These are phyloP conservation scores for Masticophis lateralis DNA, from an alignment of 2,797 vertebrate species.

Conservation along the genomic window DNA sequence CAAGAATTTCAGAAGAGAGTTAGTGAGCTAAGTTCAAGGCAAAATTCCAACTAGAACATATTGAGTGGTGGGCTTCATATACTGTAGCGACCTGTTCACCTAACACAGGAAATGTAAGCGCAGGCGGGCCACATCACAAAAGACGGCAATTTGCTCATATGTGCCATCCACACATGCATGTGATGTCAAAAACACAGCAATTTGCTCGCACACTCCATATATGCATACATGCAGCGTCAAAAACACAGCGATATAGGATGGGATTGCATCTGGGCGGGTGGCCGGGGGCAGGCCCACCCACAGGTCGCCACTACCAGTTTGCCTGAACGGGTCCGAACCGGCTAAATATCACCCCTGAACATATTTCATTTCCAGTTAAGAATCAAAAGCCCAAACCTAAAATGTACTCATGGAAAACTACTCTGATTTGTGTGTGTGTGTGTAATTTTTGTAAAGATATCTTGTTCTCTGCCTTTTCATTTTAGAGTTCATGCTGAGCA, in stretches of 20 bases:
- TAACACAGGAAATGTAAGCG: no score
- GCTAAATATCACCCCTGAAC: neutral
- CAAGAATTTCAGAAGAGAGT: neutral
- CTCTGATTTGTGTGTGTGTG: neutral
- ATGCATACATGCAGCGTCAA: no score
- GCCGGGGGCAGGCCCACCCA: no score
- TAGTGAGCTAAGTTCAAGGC: neutral
- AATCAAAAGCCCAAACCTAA: neutral
- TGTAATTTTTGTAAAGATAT: neutral
- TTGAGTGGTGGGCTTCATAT: no score
- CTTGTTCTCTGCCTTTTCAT: neutral
- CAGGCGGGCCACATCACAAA: no score
- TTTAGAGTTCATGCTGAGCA: neutral
- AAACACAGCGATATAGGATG: no score
- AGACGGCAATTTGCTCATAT: accelerated
- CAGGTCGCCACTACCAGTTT: no score
- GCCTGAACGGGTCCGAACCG: no score
- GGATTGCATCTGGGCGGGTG: accelerated
- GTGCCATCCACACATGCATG: no score
- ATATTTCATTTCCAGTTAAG: neutral
- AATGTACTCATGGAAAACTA: neutral
- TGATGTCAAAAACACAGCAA: no score
- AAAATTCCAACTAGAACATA: neutral
- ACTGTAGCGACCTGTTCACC: no score
- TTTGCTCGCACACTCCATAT: no score